phyloP scores from a whole-genome alignment of 2,888 invertebrate genomes.

The Sympetrum striolatum region DNA sequence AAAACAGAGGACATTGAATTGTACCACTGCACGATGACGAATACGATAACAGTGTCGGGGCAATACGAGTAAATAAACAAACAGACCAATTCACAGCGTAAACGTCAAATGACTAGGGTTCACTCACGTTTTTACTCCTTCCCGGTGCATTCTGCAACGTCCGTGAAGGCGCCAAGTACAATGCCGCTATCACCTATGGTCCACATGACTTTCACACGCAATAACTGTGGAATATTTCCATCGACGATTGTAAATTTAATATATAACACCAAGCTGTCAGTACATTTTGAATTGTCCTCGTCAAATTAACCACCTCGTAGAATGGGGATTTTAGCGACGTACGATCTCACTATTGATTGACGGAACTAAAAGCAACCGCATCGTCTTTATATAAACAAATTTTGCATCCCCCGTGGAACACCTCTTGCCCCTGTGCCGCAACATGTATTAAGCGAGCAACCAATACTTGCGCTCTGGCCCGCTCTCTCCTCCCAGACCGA shows the following conservation, averaged over 20 bases:
- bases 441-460: conserved; percentile 34
- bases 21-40: too few species aligned
- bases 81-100: too few species aligned
- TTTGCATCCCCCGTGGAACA: conserved; percentile 11
- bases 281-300: background rate
- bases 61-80: too few species aligned
- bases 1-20: too few species aligned
- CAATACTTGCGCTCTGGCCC: conserved; percentile 30
- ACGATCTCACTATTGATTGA: background rate
- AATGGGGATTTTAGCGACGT: background rate
- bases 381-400: conserved; percentile 4
- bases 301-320: background rate
- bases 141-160: conserved; percentile 5
- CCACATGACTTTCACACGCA: conserved; percentile 29
- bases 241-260: background rate
- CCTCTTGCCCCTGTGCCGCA: conserved; percentile 31
- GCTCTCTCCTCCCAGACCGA: conserved; percentile 21
- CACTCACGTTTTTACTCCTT: conserved; percentile 27
- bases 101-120: background rate
- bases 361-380: background rate
- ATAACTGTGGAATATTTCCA: background rate
- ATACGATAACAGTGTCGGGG: too few species aligned
- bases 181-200: conserved; percentile 22
- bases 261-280: background rate
- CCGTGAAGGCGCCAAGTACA: conserved; percentile 5